Evolutionary conservation across 2,888 invertebrate species (phyloP).

Genomic region (Callyntrura sp.): DNA sequence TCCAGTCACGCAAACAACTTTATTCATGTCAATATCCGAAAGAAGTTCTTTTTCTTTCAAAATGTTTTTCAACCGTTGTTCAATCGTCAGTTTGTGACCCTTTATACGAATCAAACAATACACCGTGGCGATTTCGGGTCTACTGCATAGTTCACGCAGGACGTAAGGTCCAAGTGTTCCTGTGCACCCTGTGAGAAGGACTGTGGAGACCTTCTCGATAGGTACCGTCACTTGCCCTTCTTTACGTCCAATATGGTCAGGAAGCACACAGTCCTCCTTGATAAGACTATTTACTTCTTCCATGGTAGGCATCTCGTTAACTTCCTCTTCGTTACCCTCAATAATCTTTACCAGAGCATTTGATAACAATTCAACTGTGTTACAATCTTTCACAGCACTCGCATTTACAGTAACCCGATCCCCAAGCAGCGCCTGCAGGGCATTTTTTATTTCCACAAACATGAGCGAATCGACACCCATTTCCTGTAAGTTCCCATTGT

Average conservation of each 20-base stretch:
- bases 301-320: background rate
- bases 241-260: constrained; percentile 46
- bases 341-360: constrained; percentile 48
- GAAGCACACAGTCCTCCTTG: constrained; percentile 60
- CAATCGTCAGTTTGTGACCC: background rate
- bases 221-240: background rate
- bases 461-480: constrained; percentile 75
- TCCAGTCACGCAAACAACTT: constrained; percentile 5
- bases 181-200: constrained; percentile 61
- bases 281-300: constrained; percentile 52
- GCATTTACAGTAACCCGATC: constrained; percentile 49
- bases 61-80: background rate
- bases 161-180: constrained; percentile 67
- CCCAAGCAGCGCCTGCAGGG: constrained; percentile 66
- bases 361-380: constrained; percentile 58
- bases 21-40: background rate
- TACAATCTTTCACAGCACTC: constrained; percentile 67
- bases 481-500: too few relatives aligned
- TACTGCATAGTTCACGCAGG: constrained; percentile 39
- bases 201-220: background rate
- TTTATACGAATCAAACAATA: constrained; percentile 44
- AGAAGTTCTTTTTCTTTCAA: background rate
- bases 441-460: constrained; percentile 76
- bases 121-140: constrained; percentile 12
- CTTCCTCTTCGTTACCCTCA: constrained; percentile 8